Evolutionary conservation across 2,888 invertebrate species (phyloP), one percentile per base, ranked within the genome.

Genomic region (Thelaira solivaga): DNA sequence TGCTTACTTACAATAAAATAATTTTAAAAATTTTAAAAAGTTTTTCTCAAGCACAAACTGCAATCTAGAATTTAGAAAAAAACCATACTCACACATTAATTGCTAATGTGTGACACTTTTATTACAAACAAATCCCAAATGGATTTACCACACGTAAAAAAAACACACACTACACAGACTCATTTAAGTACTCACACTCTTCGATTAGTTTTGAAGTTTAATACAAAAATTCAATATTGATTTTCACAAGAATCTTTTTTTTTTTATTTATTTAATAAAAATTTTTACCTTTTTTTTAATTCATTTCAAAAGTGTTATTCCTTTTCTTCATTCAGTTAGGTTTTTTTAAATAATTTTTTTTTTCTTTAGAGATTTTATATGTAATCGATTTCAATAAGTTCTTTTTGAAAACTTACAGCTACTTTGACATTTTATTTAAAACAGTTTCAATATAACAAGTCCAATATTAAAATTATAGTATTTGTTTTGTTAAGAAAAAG

Each of bases 171-270:
- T 13, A n/a, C 34, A 7, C 7, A 26, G 18, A 49, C 45, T 7
- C 2, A 36, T 13, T 6, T 29, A 34, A 20, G 16, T 0, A 36
- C 1, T 39, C n/a, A 45, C 13, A 34, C 18, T 49, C 45, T 20
- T 1, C 34, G 47, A 57, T 39, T 68, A 72, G 22, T 8, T 39
- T 39, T 26, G 10, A 41, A 39, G 36, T 26, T n/a, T 2, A 11
- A 20, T 47, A 39, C n/a, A 41, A 6, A 49, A 36, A 2, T 43
- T 47, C 22, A 59, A 65, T 73, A 73, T 73, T 49, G 65, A 73
- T 73, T 65, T 59, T 34, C n/a, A 41, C 49, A 22, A 11, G n/a
- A 8, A 41, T 41, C 41, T n/a, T 10, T n/a, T 11, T 29, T 2
- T 53, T 34, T 22, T n/a, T 4, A n/a, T 7, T 6, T n/a, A 2